Conservation (phyloP, 2,888 invertebrate genomes). For the Dynastes hyllus region DNA sequence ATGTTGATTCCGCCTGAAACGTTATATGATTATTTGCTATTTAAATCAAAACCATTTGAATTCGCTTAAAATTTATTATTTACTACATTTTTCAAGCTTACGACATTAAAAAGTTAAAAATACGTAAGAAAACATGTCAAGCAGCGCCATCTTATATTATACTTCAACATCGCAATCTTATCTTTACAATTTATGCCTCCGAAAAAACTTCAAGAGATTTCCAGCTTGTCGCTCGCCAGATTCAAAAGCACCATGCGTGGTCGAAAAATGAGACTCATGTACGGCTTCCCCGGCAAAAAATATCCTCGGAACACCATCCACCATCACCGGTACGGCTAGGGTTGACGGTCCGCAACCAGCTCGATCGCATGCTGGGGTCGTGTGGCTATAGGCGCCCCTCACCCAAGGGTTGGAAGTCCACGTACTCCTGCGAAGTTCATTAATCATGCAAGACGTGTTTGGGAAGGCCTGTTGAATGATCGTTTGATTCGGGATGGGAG, state of each 20-base stretch:
- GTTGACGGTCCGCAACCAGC: constrained; percentile 67
- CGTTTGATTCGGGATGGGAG: not conserved
- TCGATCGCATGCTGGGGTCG: constrained; percentile 73
- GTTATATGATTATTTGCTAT: too few relatives aligned
- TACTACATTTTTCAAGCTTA: too few relatives aligned
- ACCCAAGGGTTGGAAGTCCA: constrained; percentile 76
- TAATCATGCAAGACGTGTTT: not conserved
- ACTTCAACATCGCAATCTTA: not conserved
- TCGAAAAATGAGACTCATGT: constrained; percentile 76
- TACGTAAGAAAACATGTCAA: too few relatives aligned
- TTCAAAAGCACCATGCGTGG: constrained; percentile 80
- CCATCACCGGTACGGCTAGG: constrained; percentile 70
- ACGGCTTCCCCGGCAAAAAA: constrained; percentile 80
- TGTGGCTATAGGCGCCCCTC: constrained; percentile 76
- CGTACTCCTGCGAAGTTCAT: constrained; percentile 69
- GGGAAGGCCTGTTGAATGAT: not conserved
- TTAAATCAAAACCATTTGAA: too few relatives aligned
- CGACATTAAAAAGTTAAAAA: too few relatives aligned
- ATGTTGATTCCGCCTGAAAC: too few relatives aligned
- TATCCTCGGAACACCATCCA: constrained; percentile 70
- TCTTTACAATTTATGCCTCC: constrained; percentile 37
- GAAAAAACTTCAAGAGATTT: constrained; percentile 64
- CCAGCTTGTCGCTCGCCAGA: constrained; percentile 74
- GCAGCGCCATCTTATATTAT: too few relatives aligned
- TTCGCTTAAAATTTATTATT: too few relatives aligned